Evolutionary conservation across 2,797 vertebrate genomes (phyloP).

Genomic region (Melanotaenia boesemani): DNA sequence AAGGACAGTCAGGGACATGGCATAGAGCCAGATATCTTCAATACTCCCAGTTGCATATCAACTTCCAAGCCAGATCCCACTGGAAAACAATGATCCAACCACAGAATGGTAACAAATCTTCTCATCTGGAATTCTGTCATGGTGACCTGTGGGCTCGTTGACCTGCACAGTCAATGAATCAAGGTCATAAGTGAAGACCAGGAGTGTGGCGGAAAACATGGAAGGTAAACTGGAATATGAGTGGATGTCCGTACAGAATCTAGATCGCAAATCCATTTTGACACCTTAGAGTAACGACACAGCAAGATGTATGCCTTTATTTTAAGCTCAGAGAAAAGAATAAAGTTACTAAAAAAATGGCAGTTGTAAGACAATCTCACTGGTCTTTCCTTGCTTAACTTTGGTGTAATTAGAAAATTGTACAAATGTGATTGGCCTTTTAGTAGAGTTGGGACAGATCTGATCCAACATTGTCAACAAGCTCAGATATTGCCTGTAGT

Average conservation of each 20-base stretch:
- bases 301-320: not conserved
- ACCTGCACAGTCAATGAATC: conserved; percentile 66
- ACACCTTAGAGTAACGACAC: not conserved
- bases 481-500: too few relatives aligned
- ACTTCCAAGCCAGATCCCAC: conserved; percentile 77
- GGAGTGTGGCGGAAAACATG: conserved; percentile 27
- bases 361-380: too few relatives aligned
- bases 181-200: conserved; percentile 63
- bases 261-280: not conserved
- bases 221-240: not conserved
- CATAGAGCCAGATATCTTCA: conserved; percentile 70
- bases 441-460: too few relatives aligned
- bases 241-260: not conserved
- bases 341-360: too few relatives aligned
- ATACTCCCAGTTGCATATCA: conserved; percentile 75
- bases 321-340: not conserved
- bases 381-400: too few relatives aligned
- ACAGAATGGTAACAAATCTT: conserved; percentile 75
- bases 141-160: conserved; percentile 67
- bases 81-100: conserved; percentile 76
- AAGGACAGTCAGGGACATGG: conserved; percentile 68
- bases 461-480: too few relatives aligned
- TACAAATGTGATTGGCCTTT: too few relatives aligned
- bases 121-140: conserved; percentile 62
- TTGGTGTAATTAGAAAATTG: too few relatives aligned